Evolutionary conservation across 30 jellyfish, hydroid and myxozoan species (phyloP), one percentile per base, ranked within the genome.

Genomic region (Phacellophora camtschatica): DNA sequence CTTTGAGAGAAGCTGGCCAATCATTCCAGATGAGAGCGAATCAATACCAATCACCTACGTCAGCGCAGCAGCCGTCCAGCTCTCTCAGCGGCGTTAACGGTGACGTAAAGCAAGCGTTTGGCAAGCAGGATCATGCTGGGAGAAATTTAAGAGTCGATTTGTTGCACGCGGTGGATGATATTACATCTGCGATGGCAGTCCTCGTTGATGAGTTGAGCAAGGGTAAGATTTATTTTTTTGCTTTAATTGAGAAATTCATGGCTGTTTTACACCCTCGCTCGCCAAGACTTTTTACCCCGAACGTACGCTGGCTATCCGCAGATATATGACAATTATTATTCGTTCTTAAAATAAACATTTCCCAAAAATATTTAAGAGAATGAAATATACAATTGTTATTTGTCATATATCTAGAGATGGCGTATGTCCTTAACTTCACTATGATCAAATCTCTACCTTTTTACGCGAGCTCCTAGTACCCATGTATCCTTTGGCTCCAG

Each of bases 91-190:
- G 97, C 42, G 99, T 93, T 8, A 88, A 93, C 45, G 99, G 99
- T 5, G 99, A 93, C 31, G 99, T 93, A 5, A 93, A 82, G 71
- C 96, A 86, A 27, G 99, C 99, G 42, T 93, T 93, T 74, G 99
- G 97, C 28, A 77, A 66, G 59, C 71, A 23, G 32, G 84, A 70
- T 5, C 27, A 34, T 29, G n/a, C 33, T 28, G 96, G 92, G 22
- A 71, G 95, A 36, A 88, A 93, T 61, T 85, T 93, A 10, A 81
- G 97, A 13, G 87, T 74, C 3, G 97, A 93, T 53, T 59, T 93
- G 63, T 70, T 93, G 39, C 87, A 83, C 33, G 96, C 97, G 2
- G 99, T 93, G 23, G 99, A 93, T 64, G 97, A 86, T 36, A 93
- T 93, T 25, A 87, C 99, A 0, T 32, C 83, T n/a, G 97, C 94